A percentile compares a stretch with the other conserved stretches of the same genome.
Evolutionary conservation across 2,797 vertebrate genomes (phyloP).

Genomic region (Danio tinwini): DNA sequence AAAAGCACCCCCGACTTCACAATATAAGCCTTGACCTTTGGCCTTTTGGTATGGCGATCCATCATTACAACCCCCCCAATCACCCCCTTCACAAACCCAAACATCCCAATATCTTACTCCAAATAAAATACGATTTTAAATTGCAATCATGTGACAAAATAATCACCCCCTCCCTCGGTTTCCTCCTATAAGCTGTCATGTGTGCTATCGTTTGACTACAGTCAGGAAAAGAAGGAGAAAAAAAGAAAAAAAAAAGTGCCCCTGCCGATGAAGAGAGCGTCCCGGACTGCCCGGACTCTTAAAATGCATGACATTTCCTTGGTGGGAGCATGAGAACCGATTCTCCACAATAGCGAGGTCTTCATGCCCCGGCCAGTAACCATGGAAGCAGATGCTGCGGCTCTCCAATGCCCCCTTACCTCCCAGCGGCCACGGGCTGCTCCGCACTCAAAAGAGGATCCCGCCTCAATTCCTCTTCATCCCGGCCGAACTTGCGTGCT

Average conservation of each 20-base stretch:
- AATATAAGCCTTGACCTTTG: slow-evolving; percentile 86
- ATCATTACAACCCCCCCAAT: slow-evolving; percentile 56
- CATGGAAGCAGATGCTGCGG: slow-evolving; percentile 99
- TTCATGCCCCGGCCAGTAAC: slow-evolving; percentile 96
- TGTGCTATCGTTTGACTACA: slow-evolving; percentile 90
- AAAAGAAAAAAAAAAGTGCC: slow-evolving; percentile 57
- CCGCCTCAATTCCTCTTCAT: slow-evolving; percentile 91
- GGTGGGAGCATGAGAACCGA: slow-evolving; percentile 97
- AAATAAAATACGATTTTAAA: slow-evolving; percentile 76
- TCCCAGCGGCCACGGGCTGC: slow-evolving; percentile 96
- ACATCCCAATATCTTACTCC: slow-evolving; percentile 66
- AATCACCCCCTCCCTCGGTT: slow-evolving; percentile 67
- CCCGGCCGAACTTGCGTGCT: slow-evolving; percentile 94
- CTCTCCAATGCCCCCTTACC: slow-evolving; percentile 92
- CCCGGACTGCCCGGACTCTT: slow-evolving; percentile 87
- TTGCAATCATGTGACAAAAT: slow-evolving; percentile 90
- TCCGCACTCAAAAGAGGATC: slow-evolving; percentile 92
- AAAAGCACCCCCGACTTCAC: slow-evolving; percentile 73
- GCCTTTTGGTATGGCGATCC: slow-evolving; percentile 74
- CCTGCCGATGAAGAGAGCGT: slow-evolving; percentile 81
- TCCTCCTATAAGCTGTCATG: slow-evolving; percentile 80
- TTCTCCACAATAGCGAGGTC: slow-evolving; percentile 94
- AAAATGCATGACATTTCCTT: slow-evolving; percentile 94
- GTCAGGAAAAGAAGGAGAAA: slow-evolving; percentile 81
- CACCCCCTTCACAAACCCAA: background rate